These are phyloP conservation scores for Stichodactyla helianthus DNA, from an alignment of 64 coral and sea anemone genomes.

Conservation along the genomic window DNA sequence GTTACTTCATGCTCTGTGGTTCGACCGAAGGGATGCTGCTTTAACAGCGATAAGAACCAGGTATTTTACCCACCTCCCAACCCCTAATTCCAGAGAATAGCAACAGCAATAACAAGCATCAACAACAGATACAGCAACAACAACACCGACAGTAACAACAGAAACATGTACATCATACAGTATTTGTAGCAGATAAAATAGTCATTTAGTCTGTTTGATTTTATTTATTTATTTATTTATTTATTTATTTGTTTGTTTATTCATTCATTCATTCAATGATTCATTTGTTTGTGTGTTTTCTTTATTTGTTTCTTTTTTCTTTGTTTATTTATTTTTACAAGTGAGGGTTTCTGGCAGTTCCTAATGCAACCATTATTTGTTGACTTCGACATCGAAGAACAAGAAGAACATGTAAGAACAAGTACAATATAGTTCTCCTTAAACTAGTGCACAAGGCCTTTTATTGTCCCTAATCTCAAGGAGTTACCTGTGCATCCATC, in stretches of 20 bases:
- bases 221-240: too few relatives aligned
- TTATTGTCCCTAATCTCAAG: too few relatives aligned
- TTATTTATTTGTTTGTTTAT: not conserved
- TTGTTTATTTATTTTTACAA: constrained; percentile 1
- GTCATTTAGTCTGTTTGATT: not conserved
- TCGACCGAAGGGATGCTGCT: constrained; percentile 83
- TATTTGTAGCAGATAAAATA: too few relatives aligned
- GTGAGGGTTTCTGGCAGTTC: constrained; percentile 75
- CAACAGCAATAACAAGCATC: not conserved
- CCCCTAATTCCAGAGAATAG: too few relatives aligned
- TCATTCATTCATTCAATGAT: not conserved
- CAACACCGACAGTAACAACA: not conserved
- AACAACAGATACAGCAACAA: not conserved
- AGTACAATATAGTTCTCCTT: too few relatives aligned
- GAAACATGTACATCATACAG: too few relatives aligned
- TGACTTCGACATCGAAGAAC: constrained; percentile 44
- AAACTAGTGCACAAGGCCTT: too few relatives aligned
- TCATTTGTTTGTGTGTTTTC: not conserved
- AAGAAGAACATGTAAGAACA: not conserved
- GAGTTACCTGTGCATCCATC: too few relatives aligned
- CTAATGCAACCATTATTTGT: constrained; percentile 57
- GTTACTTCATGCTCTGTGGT: constrained; percentile 80
- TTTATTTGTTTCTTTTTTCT: not conserved
- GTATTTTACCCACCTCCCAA: not conserved
- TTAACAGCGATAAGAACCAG: constrained; percentile 72